Conservation (phyloP, 2,113 vertebrate species). For the Gymnobelideus leadbeateri region DNA sequence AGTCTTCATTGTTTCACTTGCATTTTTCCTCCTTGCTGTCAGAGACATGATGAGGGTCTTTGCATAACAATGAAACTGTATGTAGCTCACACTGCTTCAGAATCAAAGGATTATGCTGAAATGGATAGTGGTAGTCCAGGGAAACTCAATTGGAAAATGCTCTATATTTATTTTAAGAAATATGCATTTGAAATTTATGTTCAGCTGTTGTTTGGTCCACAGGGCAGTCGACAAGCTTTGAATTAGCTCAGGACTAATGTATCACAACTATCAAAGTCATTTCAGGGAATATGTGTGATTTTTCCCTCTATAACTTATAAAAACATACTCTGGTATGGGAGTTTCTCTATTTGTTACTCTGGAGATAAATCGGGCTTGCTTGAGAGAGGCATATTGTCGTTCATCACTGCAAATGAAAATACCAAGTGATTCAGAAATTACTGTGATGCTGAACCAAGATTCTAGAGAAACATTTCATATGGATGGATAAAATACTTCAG, state of each 20-base stretch:
- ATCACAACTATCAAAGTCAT: conserved; percentile 52
- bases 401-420: not conserved
- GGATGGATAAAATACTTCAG: not conserved
- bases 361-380: not conserved
- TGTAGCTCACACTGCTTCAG: not conserved
- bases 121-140: not conserved
- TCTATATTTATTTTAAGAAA: conserved; percentile 18
- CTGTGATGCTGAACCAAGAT: not conserved
- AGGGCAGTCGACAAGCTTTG: conserved; percentile 29
- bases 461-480: not conserved
- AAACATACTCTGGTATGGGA: not conserved
- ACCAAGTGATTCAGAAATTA: not conserved
- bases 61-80: not conserved
- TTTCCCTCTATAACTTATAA: not conserved
- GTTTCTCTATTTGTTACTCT: not conserved
- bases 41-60: not conserved
- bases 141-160: not conserved
- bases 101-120: accelerated
- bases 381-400: not conserved
- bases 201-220: conserved; percentile 2
- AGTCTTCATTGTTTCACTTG: not conserved
- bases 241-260: conserved; percentile 42
- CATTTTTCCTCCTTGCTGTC: not conserved
- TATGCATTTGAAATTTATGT: not conserved
- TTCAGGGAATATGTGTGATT: not conserved